Percentiles rank a stretch among this genome's conserved stretches.
Conservation (phyloP, 2,888 invertebrate species). For the Perithous albicinctus region DNA sequence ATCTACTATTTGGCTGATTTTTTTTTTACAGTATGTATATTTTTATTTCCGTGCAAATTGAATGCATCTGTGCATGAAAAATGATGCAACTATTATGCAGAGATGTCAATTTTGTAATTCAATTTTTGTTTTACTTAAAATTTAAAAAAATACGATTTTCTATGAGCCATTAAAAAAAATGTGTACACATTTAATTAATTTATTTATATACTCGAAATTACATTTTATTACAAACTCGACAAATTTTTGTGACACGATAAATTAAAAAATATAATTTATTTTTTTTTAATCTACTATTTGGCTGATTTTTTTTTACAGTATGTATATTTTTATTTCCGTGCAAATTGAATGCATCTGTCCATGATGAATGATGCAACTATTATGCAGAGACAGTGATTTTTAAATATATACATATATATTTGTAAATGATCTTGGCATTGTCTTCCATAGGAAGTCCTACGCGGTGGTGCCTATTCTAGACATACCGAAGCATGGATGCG, state of each 20-base stretch:
- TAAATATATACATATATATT: background rate
- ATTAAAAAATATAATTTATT: too few relatives aligned
- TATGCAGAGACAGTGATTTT: background rate
- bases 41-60: background rate
- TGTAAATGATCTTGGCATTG: background rate
- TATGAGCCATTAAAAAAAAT: too few relatives aligned
- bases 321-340: background rate
- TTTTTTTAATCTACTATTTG: too few relatives aligned
- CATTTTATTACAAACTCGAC: too few relatives aligned
- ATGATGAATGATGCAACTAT: background rate
- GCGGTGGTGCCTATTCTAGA: slow-evolving; percentile 23
- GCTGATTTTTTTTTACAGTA: background rate
- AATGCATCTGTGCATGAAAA: background rate
- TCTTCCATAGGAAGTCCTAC: background rate
- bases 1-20: too few relatives aligned
- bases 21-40: background rate
- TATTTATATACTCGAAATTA: too few relatives aligned
- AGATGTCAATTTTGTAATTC: too few relatives aligned
- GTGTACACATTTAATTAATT: too few relatives aligned
- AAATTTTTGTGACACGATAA: too few relatives aligned
- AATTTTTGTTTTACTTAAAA: too few relatives aligned
- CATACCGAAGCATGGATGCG: slow-evolving; percentile 46
- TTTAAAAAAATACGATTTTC: too few relatives aligned
- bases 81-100: background rate
- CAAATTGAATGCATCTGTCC: background rate